These are phyloP conservation scores for Martes martes DNA, from an alignment of 2,113 vertebrate genomes.

Conservation along the genomic window DNA sequence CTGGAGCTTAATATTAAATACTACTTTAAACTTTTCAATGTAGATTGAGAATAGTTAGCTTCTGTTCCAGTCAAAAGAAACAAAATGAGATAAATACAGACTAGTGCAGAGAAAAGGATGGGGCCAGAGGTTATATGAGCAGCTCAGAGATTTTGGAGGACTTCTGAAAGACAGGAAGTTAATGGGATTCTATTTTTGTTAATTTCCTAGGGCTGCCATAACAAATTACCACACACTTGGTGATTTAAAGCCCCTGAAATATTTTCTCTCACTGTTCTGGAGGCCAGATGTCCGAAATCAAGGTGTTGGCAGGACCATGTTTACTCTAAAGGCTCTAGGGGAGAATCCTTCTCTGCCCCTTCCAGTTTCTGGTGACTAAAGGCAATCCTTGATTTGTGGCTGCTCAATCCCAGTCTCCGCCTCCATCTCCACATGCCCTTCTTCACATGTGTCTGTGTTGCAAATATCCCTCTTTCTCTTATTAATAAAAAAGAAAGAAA, in stretches of 20 bases:
- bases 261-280: constrained; percentile 47
- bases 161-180: constrained; percentile 59
- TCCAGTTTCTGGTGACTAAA: not conserved
- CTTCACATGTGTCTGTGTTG: not conserved
- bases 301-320: constrained; percentile 64
- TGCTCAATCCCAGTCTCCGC: not conserved
- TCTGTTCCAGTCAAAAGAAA: not conserved
- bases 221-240: constrained; percentile 64
- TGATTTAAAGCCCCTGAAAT: constrained; percentile 57
- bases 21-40: not conserved
- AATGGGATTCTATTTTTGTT: constrained; percentile 65
- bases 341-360: not conserved
- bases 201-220: constrained; percentile 62
- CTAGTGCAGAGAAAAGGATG: not conserved
- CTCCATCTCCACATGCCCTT: not conserved
- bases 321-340: not conserved
- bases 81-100: not conserved
- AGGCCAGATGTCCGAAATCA: constrained; percentile 58
- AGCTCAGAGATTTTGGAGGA: constrained; percentile 18
- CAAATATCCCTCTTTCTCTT: not conserved
- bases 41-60: not conserved
- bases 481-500: too few species aligned
- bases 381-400: not conserved
- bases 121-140: not conserved
- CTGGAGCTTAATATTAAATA: constrained; percentile 49